phyloP scores from a whole-genome alignment of 2,113 vertebrate species.

The Mormyrus lacerda region DNA sequence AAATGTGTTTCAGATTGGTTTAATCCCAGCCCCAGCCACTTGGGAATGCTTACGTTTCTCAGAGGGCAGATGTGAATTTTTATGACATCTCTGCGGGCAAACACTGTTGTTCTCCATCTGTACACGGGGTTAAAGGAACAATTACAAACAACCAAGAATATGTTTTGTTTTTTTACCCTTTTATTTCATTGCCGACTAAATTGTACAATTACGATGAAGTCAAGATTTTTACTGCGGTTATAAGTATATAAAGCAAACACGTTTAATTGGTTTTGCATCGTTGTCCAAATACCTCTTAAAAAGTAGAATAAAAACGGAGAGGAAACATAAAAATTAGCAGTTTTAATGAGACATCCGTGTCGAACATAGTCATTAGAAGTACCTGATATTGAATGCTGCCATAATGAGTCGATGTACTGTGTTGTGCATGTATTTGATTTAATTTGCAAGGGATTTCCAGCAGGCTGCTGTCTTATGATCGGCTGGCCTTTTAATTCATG shows the following conservation, averaged over 20 bases:
- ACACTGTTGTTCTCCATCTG: slow-evolving; percentile 25
- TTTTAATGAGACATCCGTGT: background rate
- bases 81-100: slow-evolving; percentile 25
- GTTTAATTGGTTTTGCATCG: slow-evolving; percentile 7
- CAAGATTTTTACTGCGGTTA: slow-evolving; percentile 35
- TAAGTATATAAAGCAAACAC: slow-evolving; percentile 30
- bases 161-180: slow-evolving; percentile 33
- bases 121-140: slow-evolving; percentile 37
- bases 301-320: slow-evolving; percentile 7
- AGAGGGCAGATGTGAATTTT: background rate
- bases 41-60: background rate
- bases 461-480: background rate
- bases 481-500: background rate
- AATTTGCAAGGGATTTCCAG: background rate
- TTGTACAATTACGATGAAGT: slow-evolving; percentile 44
- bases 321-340: slow-evolving; percentile 12
- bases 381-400: background rate
- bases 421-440: background rate
- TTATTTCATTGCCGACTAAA: slow-evolving; percentile 33
- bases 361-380: background rate
- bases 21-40: slow-evolving; percentile 5
- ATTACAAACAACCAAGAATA: slow-evolving; percentile 43
- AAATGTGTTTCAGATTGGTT: background rate
- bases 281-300: slow-evolving; percentile 28
- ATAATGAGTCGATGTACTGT: background rate